A percentile compares a stretch with the other conserved stretches of the same genome.
Conservation (phyloP, 2,113 vertebrate species). For the Leiothrix lutea region DNA sequence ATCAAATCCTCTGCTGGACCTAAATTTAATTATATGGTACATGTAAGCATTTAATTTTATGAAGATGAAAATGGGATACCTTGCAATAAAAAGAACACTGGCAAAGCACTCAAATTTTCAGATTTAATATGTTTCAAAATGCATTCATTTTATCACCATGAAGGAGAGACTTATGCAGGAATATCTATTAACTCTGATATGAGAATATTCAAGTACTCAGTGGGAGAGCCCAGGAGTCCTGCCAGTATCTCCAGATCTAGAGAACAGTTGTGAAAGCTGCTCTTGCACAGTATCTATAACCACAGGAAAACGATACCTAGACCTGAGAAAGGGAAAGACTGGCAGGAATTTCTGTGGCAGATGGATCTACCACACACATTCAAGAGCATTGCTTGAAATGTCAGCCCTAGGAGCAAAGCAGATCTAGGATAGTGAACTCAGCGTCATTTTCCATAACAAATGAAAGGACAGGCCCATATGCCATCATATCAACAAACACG, state of each 20-base stretch:
- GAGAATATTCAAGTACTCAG: conserved; percentile 8
- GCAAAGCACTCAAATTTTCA: conserved; percentile 59
- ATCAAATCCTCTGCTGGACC: conserved; percentile 49
- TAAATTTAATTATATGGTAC: conserved; percentile 74
- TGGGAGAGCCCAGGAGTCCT: background rate
- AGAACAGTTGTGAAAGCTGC: conserved; percentile 21
- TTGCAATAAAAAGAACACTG: conserved; percentile 65
- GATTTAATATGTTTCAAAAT: conserved; percentile 66
- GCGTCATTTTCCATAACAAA: background rate
- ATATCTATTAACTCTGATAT: background rate
- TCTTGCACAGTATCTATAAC: background rate
- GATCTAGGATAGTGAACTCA: background rate
- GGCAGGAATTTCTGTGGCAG: background rate
- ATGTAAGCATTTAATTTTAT: conserved; percentile 72
- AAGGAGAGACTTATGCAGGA: background rate
- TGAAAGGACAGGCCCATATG: background rate
- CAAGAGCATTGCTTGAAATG: background rate
- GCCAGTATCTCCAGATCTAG: background rate
- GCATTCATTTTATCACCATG: conserved; percentile 49
- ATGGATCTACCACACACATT: background rate
- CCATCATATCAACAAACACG: background rate
- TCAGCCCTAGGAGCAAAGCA: background rate
- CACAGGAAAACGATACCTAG: background rate
- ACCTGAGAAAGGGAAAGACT: background rate
- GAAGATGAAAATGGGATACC: conserved; percentile 68